Evolutionary conservation across 2,797 vertebrate species (phyloP), one percentile per base, ranked within the genome.

Genomic region (Sebastes taczanowskii): DNA sequence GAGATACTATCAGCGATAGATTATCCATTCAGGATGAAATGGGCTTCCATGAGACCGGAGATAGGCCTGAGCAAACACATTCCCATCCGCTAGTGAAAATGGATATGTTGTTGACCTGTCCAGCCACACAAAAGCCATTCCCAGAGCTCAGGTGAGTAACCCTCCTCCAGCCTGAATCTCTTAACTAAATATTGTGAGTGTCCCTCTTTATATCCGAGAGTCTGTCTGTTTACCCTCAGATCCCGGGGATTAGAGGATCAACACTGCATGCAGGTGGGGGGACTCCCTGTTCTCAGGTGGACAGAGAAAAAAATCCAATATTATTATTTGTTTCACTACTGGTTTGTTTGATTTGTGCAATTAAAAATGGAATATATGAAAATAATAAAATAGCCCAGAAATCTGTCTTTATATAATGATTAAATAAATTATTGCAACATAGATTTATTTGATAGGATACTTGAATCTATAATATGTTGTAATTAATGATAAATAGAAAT

Each of bases 161-260:
- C 91, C 90, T 94, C 94, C 94, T 93, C 93, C 83, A 86, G 84
- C 81, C 91, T 90, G 91, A 95, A 95, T 96, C 95, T 91, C 92
- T 94, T 95, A 95, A 91, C 90, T 82, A 96, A 96, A 96, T 95
- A 96, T 92, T 94, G 89, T 94, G 92, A 95, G 94, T 94, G 93
- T 93, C 92, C 87, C 86, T 89, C 94, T 94, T 93, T 94, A 93
- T 90, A 92, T 90, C 88, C 79, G 74, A 89, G 88, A 93, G 88
- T 87, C 89, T 64, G 74, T 71, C 70, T 94, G 89, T 96, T 96
- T 95, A 87, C 92, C 81, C 83, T 94, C 85, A 91, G 94, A 95
- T 95, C 89, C 80, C 59, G 60, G 63, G 95, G 95, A 95, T 96
- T 95, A 95, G 89, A 83, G 82, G 92, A 94, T 91, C 84, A 93